A percentile compares a stretch with the other conserved stretches of the same genome.
Conservation (phyloP, 1,140 invertebrate species). For the Lepidurus couesii region DNA sequence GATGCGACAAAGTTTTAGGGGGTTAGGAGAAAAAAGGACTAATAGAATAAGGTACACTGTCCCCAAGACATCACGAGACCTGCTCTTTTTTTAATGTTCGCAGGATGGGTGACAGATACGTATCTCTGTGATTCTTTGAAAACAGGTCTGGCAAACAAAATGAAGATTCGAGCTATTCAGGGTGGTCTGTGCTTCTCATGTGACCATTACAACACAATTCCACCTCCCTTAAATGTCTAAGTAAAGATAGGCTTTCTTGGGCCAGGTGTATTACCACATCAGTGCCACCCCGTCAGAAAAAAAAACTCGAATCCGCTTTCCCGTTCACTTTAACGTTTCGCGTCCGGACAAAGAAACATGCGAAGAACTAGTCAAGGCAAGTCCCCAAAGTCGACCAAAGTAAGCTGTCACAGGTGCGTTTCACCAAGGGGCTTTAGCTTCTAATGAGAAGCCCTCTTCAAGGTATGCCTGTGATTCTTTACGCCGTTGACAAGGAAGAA, state of each 20-base stretch:
- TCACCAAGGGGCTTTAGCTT: neutral
- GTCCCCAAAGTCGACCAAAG: neutral
- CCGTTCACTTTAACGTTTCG: neutral
- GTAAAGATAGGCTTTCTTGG: neutral
- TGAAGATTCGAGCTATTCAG: neutral
- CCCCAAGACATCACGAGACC: neutral
- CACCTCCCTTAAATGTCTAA: neutral
- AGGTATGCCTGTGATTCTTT: neutral
- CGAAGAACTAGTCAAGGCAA: neutral
- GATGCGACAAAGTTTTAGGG: no score
- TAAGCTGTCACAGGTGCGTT: neutral
- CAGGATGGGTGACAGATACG: neutral
- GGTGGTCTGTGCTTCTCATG: slow-evolving; percentile 14
- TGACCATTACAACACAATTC: slow-evolving; percentile 1
- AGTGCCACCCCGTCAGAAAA: neutral
- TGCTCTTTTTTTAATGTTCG: neutral
- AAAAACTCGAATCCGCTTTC: neutral
- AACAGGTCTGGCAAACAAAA: neutral
- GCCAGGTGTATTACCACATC: neutral
- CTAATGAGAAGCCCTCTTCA: neutral
- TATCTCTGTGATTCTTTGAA: neutral
- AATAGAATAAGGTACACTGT: neutral
- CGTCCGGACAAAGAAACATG: neutral
- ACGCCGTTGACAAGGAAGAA: neutral
- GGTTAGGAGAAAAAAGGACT: neutral